Base-by-base conservation (phyloP, 2,113 vertebrate species). In the Gavia stellata region DNA sequence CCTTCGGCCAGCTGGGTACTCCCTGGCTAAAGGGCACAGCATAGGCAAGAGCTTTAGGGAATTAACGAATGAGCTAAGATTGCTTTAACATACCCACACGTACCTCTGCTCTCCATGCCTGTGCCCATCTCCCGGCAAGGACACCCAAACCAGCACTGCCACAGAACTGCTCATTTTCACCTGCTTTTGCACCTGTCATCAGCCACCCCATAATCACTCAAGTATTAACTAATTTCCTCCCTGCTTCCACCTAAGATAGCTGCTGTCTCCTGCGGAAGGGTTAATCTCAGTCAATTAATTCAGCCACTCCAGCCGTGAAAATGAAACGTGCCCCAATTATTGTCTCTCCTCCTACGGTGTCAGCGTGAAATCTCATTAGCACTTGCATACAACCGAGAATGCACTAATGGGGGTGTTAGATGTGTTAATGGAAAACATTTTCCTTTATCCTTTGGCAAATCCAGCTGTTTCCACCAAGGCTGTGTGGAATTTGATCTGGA, bases 371-470 rank as follows among this genome's bases (percentile, higher is more conserved):
- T 62, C 92, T 95, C 96, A 90, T 97, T 92, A 97, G 58, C 94
- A 44, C 89, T 87, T 7, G 38, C 0, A 0, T 34, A 31, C 42
- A 53, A 36, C 78, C 3, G 4, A 45, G 86, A 66, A 12, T 2
- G 18, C 70, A 34, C 81, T 66, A 28, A 63, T 8, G 2, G 71
- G 56, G 62, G 74, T 90, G 91, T 90, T 45, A n/a, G 92, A 95
- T 28, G 83, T 90, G 91, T 59, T 96, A 96, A 96, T 94, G 86
- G 92, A 50, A 94, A 95, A 89, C 91, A 94, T 81, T 92, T 89
- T 10, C 71, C 91, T 85, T 90, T 38, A 45, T 91, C 70, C 77
- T 62, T 66, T 55, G 71, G 58, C 45, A 85, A 75, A 92, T 62
- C 81, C 79, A 90, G 73, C 86, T 92, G 66, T 87, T 95, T 78